Evolutionary conservation across 1,140 invertebrate species (phyloP).

Genomic region (Eriosoma lanigerum): DNA sequence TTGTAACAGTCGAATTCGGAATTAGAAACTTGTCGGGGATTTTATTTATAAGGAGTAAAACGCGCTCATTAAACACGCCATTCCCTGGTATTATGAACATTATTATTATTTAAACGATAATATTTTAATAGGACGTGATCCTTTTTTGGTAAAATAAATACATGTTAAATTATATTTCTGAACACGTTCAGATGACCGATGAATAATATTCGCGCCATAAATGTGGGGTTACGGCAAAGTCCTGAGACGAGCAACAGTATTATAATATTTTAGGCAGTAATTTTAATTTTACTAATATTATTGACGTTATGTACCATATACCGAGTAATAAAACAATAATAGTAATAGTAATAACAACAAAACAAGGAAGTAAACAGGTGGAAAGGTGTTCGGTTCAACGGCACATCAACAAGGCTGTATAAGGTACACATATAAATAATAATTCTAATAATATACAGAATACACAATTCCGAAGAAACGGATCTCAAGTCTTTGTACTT

Average conservation of each 20-base stretch:
- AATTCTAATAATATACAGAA: neutral
- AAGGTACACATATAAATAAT: too few relatives aligned
- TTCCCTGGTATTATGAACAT: neutral
- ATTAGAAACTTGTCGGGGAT: neutral
- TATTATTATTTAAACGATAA: neutral
- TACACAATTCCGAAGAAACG: conserved; percentile 3
- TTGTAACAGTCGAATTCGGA: neutral
- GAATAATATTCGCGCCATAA: neutral
- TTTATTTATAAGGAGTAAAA: neutral
- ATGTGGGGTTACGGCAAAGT: too few relatives aligned
- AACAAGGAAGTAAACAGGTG: conserved; percentile 37
- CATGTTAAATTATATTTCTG: too few relatives aligned
- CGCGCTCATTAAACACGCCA: neutral
- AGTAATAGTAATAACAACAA: neutral
- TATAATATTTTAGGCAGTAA: neutral
- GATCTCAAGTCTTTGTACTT: neutral
- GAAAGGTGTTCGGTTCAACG: conserved; percentile 38
- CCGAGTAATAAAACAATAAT: neutral
- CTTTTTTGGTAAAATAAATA: too few relatives aligned
- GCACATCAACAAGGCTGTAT: conserved; percentile 8
- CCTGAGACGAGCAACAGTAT: neutral
- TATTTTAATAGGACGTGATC: too few relatives aligned
- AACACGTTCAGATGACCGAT: neutral
- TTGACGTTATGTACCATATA: neutral
- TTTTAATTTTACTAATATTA: neutral